Evolutionary conservation across 1,140 invertebrate species (phyloP), one percentile per base, ranked within the genome.

Genomic region (Tetragonula clypearis): DNA sequence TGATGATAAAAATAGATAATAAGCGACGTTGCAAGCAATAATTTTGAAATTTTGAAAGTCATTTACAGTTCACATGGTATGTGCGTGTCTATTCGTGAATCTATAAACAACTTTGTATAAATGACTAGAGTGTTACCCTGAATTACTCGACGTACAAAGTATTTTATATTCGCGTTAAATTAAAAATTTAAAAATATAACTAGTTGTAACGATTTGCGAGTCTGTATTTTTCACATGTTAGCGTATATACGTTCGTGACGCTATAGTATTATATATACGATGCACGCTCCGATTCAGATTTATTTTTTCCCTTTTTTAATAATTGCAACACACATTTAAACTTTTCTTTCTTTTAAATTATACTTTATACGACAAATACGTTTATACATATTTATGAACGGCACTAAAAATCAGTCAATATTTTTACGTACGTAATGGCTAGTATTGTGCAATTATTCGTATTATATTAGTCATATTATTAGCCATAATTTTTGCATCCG

Each of bases 371-470:
- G 35, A 23, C 56, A 30, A 79, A 73, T 35, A 53, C n/a, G n/a
- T 77, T 68, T 41, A 35, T 79, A 82, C 71, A 86, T 77, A 83
- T 83, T 68, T 79, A 86, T 76, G 49, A 66, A 88, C 85, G 65
- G 35, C 66, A 84, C 69, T 65, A 88, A 35, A 78, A 78, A 75
- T 89, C 88, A 90, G 87, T 90, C 82, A 30, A 84, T 26, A 65
- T 26, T 72, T 87, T 89, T 75, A 79, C 78, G 55, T 87, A 82
- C 68, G 81, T 79, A 82, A 75, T 89, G 81, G 88, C 85, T 89
- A 89, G 85, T 89, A 86, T 84, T 83, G 88, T 89, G 87, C 81
- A 84, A 81, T 81, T 81, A 86, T 58, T 84, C 78, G 62, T 87
- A 65, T 78, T 69, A 58, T 65, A 78, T 74, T 84, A 86, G 12